phyloP scores from a whole-genome alignment of 1,140 invertebrate genomes.

The Delia radicum region DNA sequence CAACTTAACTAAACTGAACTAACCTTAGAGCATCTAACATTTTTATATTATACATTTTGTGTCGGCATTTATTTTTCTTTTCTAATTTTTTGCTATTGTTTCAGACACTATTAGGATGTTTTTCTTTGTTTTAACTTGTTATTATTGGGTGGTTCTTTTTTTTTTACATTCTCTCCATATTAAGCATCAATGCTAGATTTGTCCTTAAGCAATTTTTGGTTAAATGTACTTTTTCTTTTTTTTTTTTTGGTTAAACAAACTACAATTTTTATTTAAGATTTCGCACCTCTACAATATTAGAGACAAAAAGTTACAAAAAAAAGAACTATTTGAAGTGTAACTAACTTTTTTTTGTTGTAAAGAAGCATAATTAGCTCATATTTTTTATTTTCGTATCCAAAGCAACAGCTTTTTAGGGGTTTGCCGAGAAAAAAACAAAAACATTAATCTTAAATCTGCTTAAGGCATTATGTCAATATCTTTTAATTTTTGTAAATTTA shows the following conservation, averaged over 20 bases:
- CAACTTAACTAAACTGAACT: background rate
- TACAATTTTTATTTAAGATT: background rate
- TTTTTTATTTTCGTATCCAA: background rate
- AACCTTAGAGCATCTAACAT: too few species aligned
- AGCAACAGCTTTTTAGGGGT: background rate
- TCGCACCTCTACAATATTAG: background rate
- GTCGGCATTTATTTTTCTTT: background rate
- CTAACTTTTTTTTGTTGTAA: background rate
- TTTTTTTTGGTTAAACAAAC: background rate
- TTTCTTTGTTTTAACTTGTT: background rate
- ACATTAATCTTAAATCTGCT: background rate
- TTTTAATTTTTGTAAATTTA: background rate
- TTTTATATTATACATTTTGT: background rate
- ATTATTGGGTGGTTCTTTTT: background rate
- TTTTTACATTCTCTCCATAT: background rate
- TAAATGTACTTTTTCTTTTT: background rate
- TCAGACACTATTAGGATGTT: background rate
- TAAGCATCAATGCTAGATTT: background rate
- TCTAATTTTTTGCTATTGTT: background rate
- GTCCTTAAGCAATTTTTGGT: background rate
- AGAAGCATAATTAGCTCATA: constrained; percentile 5
- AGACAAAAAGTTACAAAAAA: background rate
- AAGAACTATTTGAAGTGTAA: background rate
- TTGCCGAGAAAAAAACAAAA: background rate
- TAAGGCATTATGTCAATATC: background rate